Conservation (phyloP, 2,888 invertebrate species). For the Dermolepida albohirtum region DNA sequence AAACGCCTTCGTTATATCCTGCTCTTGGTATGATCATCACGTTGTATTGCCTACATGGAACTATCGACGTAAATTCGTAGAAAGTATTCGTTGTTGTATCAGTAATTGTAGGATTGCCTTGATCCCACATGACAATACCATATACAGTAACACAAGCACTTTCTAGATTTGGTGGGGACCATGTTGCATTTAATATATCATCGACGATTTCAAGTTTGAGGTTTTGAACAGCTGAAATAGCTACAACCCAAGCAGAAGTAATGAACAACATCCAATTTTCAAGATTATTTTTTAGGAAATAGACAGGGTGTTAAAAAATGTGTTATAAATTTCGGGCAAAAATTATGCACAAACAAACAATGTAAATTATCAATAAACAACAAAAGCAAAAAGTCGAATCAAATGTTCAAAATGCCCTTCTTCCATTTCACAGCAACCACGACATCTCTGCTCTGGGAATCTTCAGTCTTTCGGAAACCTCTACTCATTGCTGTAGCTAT, state of each 20-base stretch:
- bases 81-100: slow-evolving; percentile 3
- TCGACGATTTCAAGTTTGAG: neutral
- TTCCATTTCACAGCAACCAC: too few relatives aligned
- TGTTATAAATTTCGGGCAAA: too few relatives aligned
- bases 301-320: too few relatives aligned
- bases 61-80: slow-evolving; percentile 22
- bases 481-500: too few relatives aligned
- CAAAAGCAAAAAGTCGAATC: too few relatives aligned
- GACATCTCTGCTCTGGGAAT: too few relatives aligned
- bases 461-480: too few relatives aligned
- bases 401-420: too few relatives aligned
- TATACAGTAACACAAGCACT: slow-evolving; percentile 34
- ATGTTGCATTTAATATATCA: slow-evolving; percentile 32
- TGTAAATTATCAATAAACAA: too few relatives aligned
- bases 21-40: slow-evolving; percentile 30
- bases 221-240: slow-evolving; percentile 11
- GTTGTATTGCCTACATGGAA: slow-evolving; percentile 32
- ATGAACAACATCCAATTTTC: too few relatives aligned
- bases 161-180: slow-evolving; percentile 32
- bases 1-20: neutral
- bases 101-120: neutral
- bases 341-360: too few relatives aligned
- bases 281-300: too few relatives aligned
- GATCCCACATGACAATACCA: slow-evolving; percentile 30
- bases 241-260: slow-evolving; percentile 9